Percentiles rank a stretch among this genome's conserved stretches.
Conservation (phyloP, 2,797 vertebrate species). For the Helostoma temminkii region DNA sequence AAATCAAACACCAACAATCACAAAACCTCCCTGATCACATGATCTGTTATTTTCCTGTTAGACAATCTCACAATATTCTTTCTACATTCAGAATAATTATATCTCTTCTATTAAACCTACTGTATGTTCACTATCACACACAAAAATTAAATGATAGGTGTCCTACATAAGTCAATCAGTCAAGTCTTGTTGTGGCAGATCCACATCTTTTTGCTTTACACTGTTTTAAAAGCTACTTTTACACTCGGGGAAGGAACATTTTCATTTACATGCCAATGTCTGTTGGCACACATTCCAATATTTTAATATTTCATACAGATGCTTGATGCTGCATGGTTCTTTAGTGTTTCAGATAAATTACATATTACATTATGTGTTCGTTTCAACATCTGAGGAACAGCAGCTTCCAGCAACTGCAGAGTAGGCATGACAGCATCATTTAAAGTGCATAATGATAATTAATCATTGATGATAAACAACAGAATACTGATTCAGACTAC, state of each 20-base stretch:
- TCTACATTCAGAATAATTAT: background rate
- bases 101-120: background rate
- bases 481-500: background rate
- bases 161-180: background rate
- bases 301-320: too few species aligned
- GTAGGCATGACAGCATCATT: constrained; percentile 1
- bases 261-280: too few species aligned
- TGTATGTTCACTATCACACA: background rate
- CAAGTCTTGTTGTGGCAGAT: too few species aligned
- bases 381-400: background rate
- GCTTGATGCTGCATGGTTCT: too few species aligned
- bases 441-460: constrained; percentile 21
- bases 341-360: background rate
- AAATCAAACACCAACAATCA: background rate
- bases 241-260: background rate
- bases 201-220: background rate
- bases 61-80: background rate
- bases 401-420: background rate
- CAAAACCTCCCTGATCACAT: background rate
- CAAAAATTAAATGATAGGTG: background rate
- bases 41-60: background rate
- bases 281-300: too few species aligned
- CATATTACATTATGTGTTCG: too few species aligned
- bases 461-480: background rate
- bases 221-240: background rate